Base-by-base conservation (phyloP, 2,797 vertebrate species). In the Vireo griseus region DNA sequence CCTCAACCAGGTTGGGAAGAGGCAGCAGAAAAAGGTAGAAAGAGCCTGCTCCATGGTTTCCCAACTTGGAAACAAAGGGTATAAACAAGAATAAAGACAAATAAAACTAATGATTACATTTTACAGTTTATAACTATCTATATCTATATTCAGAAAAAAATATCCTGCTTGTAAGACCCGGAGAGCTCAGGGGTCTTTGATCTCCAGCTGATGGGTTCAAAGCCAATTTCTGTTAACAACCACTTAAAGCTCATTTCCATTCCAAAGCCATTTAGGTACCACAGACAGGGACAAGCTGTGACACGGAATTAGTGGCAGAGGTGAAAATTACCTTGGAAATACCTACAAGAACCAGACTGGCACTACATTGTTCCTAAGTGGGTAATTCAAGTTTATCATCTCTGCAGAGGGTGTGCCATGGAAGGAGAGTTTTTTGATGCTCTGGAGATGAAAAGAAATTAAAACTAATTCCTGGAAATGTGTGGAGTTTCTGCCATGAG, bases 211-310 rank as follows among this genome's bases (percentile, higher is more conserved):
- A 55, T 16, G 86, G 66, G 62, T 94, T 91, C 79, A 90, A 80
- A 95, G 76, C 14, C 86, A 93, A 69, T 82, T 89, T 79, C 63
- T 76, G 63, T 85, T 92, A 87, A 92, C 62, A 88, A 78, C 82
- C 78, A 82, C 68, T 95, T 76, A 76, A 63, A 76, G 67, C 59
- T 96, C 67, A 86, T 94, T 94, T 91, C 86, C 62, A 88, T 88
- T 55, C 72, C 84, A 52, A 59, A 94, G 72, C 63, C 72, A 69
- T 90, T 90, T 69, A 69, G 81, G 55, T 25, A 11, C 44, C 58
- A 24, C 44, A 47, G 10, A 39, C 79, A 51, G 44, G 63, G 63
- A 90, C 68, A 77, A 82, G 82, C 72, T 83, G 37, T 29, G 88
- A 88, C 88, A 91, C 45, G 57, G 88, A 90, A 96, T 90, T 77